Evolutionary conservation across 2,113 vertebrate genomes (phyloP).

Genomic region (Galeopterus variegatus): DNA sequence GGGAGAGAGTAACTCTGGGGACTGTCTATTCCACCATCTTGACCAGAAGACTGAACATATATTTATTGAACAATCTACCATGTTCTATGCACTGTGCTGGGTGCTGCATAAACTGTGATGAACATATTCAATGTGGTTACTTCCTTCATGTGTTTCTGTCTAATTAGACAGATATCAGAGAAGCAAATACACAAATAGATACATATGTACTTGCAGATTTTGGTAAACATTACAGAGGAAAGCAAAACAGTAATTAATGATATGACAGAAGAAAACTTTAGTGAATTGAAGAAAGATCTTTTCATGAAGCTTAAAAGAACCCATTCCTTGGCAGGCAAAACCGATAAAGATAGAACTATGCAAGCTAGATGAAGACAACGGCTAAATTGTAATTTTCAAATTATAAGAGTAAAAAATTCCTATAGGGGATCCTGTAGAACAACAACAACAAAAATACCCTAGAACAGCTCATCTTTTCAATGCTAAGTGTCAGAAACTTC

Average conservation of each 20-base stretch:
- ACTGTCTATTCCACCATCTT: too few relatives aligned
- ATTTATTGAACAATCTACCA: not conserved
- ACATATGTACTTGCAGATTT: not conserved
- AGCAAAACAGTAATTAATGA: not conserved
- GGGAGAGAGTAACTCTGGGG: too few relatives aligned
- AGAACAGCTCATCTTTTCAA: not conserved
- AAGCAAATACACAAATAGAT: not conserved
- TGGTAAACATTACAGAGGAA: not conserved
- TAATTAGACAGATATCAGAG: not conserved
- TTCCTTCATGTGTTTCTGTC: not conserved
- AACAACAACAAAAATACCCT: not conserved
- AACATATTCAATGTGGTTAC: not conserved
- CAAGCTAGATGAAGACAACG: not conserved
- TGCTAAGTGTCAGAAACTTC: not conserved
- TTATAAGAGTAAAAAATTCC: not conserved
- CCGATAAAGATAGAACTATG: not conserved
- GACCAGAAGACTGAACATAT: too few relatives aligned
- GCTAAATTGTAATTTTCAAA: not conserved
- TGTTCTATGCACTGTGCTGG: not conserved
- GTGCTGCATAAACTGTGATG: too few relatives aligned
- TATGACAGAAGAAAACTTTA: not conserved
- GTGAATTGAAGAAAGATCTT: not conserved
- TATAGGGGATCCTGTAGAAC: not conserved
- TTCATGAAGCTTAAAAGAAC: not conserved
- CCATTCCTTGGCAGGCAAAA: not conserved